Evolutionary conservation across 2,797 vertebrate genomes (phyloP).

Genomic region (Phalanger gymnotis): DNA sequence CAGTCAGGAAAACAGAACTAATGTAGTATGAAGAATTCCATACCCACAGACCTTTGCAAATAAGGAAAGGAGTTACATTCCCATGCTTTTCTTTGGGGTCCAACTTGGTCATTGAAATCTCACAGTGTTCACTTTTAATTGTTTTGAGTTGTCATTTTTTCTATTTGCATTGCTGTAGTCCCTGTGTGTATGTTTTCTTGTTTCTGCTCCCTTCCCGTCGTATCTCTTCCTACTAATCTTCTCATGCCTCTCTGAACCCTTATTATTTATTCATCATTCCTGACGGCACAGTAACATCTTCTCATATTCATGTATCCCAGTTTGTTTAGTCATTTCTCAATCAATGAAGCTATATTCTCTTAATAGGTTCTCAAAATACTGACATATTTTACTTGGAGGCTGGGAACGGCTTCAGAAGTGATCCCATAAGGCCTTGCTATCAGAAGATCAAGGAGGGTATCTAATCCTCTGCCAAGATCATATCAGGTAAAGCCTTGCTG

Average conservation of each 20-base stretch:
- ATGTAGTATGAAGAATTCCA: background rate
- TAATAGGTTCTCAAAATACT: background rate
- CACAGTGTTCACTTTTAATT: background rate
- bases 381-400: background rate
- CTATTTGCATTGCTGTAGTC: background rate
- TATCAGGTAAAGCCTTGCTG: background rate
- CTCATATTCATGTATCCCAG: background rate
- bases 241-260: background rate
- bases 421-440: background rate
- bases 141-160: background rate
- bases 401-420: background rate
- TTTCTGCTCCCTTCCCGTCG: background rate
- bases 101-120: background rate
- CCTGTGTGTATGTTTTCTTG: background rate
- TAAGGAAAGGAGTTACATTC: background rate
- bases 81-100: background rate
- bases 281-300: background rate
- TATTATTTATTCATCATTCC: background rate
- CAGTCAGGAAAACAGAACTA: background rate
- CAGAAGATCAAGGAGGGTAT: background rate
- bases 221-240: background rate
- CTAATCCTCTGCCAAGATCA: background rate
- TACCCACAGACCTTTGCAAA: background rate
- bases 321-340: background rate
- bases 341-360: background rate